These are phyloP conservation scores for Galbula dea DNA, from an alignment of 2,113 vertebrate genomes.

Conservation along the genomic window DNA sequence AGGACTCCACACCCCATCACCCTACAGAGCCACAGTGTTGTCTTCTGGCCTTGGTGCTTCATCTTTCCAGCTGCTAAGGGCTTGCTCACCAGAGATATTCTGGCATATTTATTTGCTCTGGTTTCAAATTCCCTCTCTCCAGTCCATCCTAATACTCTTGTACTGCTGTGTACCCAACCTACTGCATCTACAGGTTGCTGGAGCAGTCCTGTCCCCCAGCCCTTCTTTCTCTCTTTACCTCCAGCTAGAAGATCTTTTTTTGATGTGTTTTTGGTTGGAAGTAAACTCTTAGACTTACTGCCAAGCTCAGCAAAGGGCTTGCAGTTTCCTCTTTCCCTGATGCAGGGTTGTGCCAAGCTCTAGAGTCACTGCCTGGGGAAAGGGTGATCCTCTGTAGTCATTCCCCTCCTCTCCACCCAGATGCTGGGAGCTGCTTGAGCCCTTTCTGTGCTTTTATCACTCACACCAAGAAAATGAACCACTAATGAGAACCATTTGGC, in stretches of 20 bases:
- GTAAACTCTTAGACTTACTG: not conserved
- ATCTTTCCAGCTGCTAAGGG: not conserved
- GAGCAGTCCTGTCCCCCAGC: not conserved
- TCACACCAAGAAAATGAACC: slow-evolving; percentile 32
- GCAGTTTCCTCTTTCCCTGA: not conserved
- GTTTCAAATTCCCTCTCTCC: not conserved
- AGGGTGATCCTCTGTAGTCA: slow-evolving; percentile 2
- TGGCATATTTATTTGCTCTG: not conserved
- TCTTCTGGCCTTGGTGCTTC: not conserved
- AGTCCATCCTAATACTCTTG: not conserved
- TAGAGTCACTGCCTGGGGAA: not conserved
- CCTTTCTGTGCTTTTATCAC: slow-evolving; percentile 31
- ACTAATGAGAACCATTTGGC: slow-evolving; percentile 38
- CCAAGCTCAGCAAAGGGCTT: not conserved
- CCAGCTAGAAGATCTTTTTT: not conserved
- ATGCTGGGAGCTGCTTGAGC: not conserved
- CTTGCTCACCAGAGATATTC: not conserved
- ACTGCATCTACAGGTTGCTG: not conserved
- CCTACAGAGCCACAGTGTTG: not conserved
- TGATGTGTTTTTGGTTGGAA: not conserved
- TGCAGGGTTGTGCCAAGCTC: not conserved
- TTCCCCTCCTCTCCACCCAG: not conserved
- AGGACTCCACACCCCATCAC: not conserved
- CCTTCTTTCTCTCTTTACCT: not conserved
- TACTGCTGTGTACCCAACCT: not conserved